phyloP scores from a whole-genome alignment of 2,113 vertebrate genomes.

The Saccopteryx bilineata region DNA sequence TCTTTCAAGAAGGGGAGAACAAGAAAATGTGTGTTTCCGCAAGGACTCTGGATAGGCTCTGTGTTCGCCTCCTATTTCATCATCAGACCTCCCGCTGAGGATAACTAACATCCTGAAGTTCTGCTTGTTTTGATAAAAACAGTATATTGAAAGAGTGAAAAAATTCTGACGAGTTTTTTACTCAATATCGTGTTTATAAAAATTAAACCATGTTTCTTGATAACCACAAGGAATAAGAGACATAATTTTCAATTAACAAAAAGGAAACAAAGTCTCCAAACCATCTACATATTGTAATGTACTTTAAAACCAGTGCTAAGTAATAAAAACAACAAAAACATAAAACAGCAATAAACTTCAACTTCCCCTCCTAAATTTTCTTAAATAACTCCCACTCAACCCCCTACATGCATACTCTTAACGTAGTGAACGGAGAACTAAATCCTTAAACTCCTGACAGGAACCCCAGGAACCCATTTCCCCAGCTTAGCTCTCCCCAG shows the following conservation, averaged over 20 bases:
- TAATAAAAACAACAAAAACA: conserved; percentile 38
- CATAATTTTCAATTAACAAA: conserved; percentile 10
- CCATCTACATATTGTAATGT: conserved; percentile 7
- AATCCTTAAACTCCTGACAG: not conserved
- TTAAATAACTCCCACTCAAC: not conserved
- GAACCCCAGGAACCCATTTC: not conserved
- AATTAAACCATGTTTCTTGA: conserved; percentile 21
- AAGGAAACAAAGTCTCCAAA: conserved; percentile 4
- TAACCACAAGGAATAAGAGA: not conserved
- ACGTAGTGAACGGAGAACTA: not conserved
- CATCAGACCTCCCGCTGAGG: not conserved
- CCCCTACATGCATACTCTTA: not conserved
- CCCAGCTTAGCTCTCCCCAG: not conserved
- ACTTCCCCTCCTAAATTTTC: not conserved
- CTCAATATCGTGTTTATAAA: conserved; percentile 6
- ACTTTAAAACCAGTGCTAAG: conserved; percentile 22
- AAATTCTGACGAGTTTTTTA: not conserved
- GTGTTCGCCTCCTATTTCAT: not conserved
- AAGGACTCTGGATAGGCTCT: not conserved
- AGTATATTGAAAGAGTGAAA: not conserved
- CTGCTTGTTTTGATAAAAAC: not conserved
- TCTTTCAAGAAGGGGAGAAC: not conserved
- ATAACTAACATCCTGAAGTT: not conserved
- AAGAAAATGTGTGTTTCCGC: not conserved
- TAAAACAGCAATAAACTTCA: conserved; percentile 7